A percentile compares a stretch with the other conserved stretches of the same genome.
Conservation (phyloP, 1,140 invertebrate species). For the Formica exsecta region DNA sequence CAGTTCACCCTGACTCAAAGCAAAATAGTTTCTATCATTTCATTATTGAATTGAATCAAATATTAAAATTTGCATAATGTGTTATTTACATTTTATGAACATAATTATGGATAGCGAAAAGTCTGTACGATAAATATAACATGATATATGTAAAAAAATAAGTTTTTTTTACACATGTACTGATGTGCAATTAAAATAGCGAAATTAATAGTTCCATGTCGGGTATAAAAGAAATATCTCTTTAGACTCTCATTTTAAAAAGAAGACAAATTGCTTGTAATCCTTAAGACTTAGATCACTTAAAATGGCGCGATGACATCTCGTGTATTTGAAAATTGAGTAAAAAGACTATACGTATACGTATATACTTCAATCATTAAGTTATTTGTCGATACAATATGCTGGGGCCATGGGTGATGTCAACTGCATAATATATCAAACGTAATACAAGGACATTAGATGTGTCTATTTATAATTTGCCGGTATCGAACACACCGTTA, state of each 20-base stretch:
- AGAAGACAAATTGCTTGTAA: conserved; percentile 60
- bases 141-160: conserved; percentile 18
- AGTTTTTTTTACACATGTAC: conserved; percentile 33
- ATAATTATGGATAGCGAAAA: conserved; percentile 12
- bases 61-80: neutral
- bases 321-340: conserved; percentile 58
- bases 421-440: conserved; percentile 73
- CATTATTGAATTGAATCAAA: conserved; percentile 6
- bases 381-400: conserved; percentile 70
- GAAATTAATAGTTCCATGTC: conserved; percentile 28
- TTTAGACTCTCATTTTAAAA: conserved; percentile 38
- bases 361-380: conserved; percentile 46
- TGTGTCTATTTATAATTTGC: conserved; percentile 67
- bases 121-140: conserved; percentile 27
- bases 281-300: conserved; percentile 68
- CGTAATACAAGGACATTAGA: conserved; percentile 59
- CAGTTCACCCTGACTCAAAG: conserved; percentile 55
- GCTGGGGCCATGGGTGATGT: conserved; percentile 74
- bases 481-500: conserved; percentile 71
- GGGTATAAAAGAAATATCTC: conserved; percentile 19
- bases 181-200: conserved; percentile 44
- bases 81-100: conserved; percentile 24
- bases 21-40: conserved; percentile 37
- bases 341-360: conserved; percentile 42
- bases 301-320: conserved; percentile 70